Base-by-base conservation (phyloP, 2,113 vertebrate genomes). In the Platichthys stellatus region DNA sequence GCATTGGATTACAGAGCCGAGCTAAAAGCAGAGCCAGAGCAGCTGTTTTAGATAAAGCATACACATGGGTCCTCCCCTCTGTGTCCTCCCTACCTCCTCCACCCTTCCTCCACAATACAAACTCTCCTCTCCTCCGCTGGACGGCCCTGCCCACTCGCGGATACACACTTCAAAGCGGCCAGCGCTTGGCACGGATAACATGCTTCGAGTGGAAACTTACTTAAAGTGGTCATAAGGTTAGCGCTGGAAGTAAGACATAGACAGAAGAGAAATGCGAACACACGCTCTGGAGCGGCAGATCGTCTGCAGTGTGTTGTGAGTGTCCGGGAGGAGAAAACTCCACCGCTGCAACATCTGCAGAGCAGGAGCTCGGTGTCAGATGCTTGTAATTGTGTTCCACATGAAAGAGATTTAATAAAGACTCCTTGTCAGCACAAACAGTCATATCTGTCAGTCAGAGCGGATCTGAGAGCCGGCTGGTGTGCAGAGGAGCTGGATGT, bases 41-140 rank as follows among this genome's bases (percentile, higher is more conserved):
- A 94, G 92, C 86, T 92, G 91, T 75, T 88, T 92, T 82, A 63
- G 72, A 94, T 92, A 89, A 91, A 88, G 75, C 11, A 18, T 76
- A 79, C 82, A 91, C 90, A 85, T 69, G 88, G 84, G 85, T 86
- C 73, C 78, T 61, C 82, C 74, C 74, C 74, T 66, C 49, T 23
- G 1, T 61, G 24, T 63, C 62, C 57, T 72, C 67, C 72, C 54
- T 60, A 49, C 74, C 7, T 64, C 74, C 7, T 64, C 47, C 49
- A n/a, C 47, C 66, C 54, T 43, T 76, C 62, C 51, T 66, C 74
- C 54, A 69, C 76, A 85, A 82, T 51, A 86, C 86, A 89, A 82
- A 80, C 82, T 26, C 63, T 82, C 69, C 87, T 85, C 69, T 78
- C 79, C 79, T 53, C 51, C 23, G 31, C 70, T 24, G 65, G 26